phyloP scores from a whole-genome alignment of 2,888 invertebrate genomes.

The Hypomecis punctinalis region DNA sequence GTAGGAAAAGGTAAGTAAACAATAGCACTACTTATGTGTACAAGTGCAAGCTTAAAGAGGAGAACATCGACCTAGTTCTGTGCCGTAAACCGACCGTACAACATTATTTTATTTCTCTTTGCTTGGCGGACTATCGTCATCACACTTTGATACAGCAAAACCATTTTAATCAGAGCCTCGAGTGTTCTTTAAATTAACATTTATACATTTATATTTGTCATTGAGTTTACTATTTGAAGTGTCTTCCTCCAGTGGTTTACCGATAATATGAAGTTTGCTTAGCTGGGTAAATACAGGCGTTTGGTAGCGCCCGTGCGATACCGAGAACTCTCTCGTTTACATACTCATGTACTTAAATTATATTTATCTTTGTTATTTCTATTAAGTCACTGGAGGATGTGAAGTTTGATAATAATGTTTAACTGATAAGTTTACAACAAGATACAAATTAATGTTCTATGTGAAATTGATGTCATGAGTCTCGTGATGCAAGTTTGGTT shows the following conservation, averaged over 20 bases:
- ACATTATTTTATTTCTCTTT: constrained; percentile 66
- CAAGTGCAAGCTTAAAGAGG: constrained; percentile 59
- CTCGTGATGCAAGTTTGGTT: background rate
- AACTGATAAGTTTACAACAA: constrained; percentile 30
- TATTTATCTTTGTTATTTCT: constrained; percentile 67
- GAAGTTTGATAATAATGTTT: constrained; percentile 55
- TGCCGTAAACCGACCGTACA: constrained; percentile 58
- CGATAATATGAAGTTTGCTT: constrained; percentile 77
- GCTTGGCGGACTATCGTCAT: constrained; percentile 65
- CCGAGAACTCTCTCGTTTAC: constrained; percentile 76
- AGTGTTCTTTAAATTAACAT: constrained; percentile 49
- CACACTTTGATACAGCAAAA: constrained; percentile 63
- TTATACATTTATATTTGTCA: constrained; percentile 41
- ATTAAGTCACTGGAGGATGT: constrained; percentile 59
- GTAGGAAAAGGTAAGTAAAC: constrained; percentile 40
- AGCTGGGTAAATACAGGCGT: constrained; percentile 79
- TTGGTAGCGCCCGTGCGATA: constrained; percentile 76
- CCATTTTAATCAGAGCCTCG: constrained; percentile 58
- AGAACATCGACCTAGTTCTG: constrained; percentile 68
- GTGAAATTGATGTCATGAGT: background rate
- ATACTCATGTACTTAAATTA: constrained; percentile 63
- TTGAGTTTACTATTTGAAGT: constrained; percentile 34
- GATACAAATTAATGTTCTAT: constrained; percentile 11
- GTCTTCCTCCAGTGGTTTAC: constrained; percentile 41
- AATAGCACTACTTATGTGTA: constrained; percentile 48